A percentile compares a stretch with the other conserved stretches of the same genome.
Evolutionary conservation across 2,113 vertebrate species (phyloP).

Genomic region (Meleagris gallopavo): DNA sequence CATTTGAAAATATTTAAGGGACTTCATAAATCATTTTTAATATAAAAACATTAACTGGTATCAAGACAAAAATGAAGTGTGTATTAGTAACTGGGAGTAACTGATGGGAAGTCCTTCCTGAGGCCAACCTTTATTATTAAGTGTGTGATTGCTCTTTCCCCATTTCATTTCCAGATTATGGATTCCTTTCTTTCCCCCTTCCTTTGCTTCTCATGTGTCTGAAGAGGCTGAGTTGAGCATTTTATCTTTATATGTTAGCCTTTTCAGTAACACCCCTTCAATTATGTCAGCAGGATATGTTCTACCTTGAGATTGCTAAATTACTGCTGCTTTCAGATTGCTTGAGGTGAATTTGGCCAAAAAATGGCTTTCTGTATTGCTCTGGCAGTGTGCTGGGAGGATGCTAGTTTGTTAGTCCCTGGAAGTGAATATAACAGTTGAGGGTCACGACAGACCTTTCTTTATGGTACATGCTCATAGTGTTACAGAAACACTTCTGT

Average conservation of each 20-base stretch:
- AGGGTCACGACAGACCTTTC: background rate
- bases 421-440: background rate
- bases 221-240: background rate
- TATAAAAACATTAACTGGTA: background rate
- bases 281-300: background rate
- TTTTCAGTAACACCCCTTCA: background rate
- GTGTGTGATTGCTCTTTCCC: background rate
- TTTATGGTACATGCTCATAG: background rate
- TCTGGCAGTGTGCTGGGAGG: background rate
- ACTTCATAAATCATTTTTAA: background rate
- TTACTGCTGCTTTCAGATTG: background rate
- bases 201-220: background rate
- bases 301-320: background rate
- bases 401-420: background rate
- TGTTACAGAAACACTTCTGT: background rate
- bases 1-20: background rate
- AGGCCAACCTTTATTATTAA: background rate
- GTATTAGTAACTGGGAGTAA: background rate
- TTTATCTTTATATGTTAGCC: background rate
- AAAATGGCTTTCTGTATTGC: background rate
- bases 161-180: fast-evolving
- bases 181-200: background rate
- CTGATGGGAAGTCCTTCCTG: background rate
- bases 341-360: background rate
- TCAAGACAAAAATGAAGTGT: fast-evolving